phyloP scores from a whole-genome alignment of 2,888 invertebrate genomes.

The Phaedon cochleariae region DNA sequence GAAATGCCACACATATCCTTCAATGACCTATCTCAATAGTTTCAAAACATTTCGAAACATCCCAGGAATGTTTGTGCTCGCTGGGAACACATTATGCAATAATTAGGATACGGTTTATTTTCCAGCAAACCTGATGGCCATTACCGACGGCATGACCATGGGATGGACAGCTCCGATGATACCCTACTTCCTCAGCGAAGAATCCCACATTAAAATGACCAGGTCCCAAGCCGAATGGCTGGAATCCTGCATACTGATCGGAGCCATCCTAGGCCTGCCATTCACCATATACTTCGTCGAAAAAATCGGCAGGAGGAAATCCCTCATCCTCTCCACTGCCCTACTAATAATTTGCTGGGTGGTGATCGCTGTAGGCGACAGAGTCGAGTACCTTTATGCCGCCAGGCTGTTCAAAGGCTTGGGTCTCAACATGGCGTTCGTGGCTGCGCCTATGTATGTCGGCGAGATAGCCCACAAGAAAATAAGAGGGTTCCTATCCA shows the following conservation, averaged over 20 bases:
- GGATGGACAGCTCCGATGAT: slow-evolving; percentile 59
- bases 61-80: too few species aligned
- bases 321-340: slow-evolving; percentile 52
- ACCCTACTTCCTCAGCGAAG: slow-evolving; percentile 52
- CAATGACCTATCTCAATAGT: too few species aligned
- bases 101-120: too few species aligned
- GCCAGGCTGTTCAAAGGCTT: slow-evolving; percentile 56
- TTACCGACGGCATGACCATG: slow-evolving; percentile 60
- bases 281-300: slow-evolving; percentile 50
- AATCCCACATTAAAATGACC: slow-evolving; percentile 53
- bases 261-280: slow-evolving; percentile 47
- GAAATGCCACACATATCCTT: too few species aligned
- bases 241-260: slow-evolving; percentile 46
- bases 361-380: slow-evolving; percentile 48
- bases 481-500: slow-evolving; percentile 57
- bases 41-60: too few species aligned
- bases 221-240: slow-evolving; percentile 47
- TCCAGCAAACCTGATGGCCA: slow-evolving; percentile 57
- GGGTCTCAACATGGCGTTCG: slow-evolving; percentile 59
- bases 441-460: slow-evolving; percentile 59
- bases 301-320: slow-evolving; percentile 51
- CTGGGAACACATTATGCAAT: too few species aligned
- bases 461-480: slow-evolving; percentile 59
- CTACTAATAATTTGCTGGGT: slow-evolving; percentile 53
- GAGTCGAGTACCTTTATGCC: slow-evolving; percentile 49